phyloP scores from a whole-genome alignment of 2,797 vertebrate genomes.

The Erethizon dorsatum region DNA sequence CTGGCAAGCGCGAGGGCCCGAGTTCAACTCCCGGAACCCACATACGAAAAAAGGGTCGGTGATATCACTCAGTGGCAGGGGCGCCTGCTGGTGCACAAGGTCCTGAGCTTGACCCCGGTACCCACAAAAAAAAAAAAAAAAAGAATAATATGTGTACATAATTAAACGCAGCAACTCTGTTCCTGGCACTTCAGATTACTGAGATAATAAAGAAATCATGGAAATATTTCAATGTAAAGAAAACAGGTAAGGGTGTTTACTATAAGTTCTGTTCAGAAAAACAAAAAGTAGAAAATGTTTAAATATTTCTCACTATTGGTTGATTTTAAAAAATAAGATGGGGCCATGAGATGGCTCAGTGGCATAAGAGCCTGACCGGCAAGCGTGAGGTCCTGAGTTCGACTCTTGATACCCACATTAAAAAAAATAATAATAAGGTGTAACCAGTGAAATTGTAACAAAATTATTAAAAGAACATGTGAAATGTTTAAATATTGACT shows the following conservation, averaged over 20 bases:
- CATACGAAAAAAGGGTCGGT: too few relatives aligned
- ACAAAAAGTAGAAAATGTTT: not conserved
- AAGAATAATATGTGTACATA: not conserved
- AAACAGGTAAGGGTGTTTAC: not conserved
- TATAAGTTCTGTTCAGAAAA: not conserved
- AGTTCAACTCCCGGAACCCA: too few relatives aligned
- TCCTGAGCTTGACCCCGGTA: too few relatives aligned
- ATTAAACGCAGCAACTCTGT: not conserved
- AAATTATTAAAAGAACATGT: not conserved
- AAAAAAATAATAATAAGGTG: not conserved
- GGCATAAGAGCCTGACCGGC: too few relatives aligned
- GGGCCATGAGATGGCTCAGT: too few relatives aligned
- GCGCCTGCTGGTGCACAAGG: too few relatives aligned
- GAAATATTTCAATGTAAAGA: not conserved
- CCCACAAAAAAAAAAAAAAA: too few relatives aligned
- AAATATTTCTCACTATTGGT: not conserved
- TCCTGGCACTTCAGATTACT: too few relatives aligned
- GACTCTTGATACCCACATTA: too few relatives aligned
- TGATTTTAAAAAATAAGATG: not conserved
- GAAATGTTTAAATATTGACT: not conserved
- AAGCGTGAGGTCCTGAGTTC: too few relatives aligned
- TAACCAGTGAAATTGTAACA: not conserved
- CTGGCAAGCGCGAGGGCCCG: too few relatives aligned
- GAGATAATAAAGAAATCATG: not conserved
- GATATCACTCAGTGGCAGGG: too few relatives aligned